phyloP scores from a whole-genome alignment of 2,888 invertebrate species.

The Apamea monoglypha region DNA sequence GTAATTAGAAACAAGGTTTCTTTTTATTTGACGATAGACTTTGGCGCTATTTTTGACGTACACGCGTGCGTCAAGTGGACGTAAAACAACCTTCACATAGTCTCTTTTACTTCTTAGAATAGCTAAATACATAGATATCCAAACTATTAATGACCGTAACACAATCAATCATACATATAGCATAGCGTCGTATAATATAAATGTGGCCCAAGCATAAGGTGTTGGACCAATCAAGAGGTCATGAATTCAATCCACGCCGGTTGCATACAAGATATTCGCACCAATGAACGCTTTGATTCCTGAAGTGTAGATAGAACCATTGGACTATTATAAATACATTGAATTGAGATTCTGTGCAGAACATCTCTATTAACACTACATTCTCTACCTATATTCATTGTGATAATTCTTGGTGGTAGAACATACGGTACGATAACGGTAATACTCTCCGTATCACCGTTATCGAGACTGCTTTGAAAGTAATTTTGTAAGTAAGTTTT shows the following conservation, averaged over 20 bases:
- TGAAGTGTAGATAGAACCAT: conserved; percentile 13
- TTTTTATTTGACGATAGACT: no score
- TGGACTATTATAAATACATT: conserved; percentile 7
- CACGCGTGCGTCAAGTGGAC: no score
- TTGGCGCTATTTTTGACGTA: no score
- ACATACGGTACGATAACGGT: no score
- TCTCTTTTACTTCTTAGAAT: background rate
- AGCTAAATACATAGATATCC: background rate
- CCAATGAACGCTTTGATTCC: conserved; percentile 20
- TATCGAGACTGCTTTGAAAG: background rate
- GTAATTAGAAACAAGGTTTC: no score
- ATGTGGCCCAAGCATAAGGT: no score
- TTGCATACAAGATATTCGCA: conserved; percentile 22
- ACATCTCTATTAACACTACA: background rate
- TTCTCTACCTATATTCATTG: background rate
- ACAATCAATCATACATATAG: background rate
- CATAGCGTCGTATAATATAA: background rate
- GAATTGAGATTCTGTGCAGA: conserved; percentile 22
- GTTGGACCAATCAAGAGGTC: background rate
- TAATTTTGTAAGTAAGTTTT: background rate
- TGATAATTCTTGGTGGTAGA: background rate
- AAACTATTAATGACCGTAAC: background rate
- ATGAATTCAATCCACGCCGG: background rate
- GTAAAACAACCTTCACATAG: no score
- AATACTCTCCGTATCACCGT: no score